Evolutionary conservation across 2,888 invertebrate species (phyloP).

Genomic region (Tenthredo livida): DNA sequence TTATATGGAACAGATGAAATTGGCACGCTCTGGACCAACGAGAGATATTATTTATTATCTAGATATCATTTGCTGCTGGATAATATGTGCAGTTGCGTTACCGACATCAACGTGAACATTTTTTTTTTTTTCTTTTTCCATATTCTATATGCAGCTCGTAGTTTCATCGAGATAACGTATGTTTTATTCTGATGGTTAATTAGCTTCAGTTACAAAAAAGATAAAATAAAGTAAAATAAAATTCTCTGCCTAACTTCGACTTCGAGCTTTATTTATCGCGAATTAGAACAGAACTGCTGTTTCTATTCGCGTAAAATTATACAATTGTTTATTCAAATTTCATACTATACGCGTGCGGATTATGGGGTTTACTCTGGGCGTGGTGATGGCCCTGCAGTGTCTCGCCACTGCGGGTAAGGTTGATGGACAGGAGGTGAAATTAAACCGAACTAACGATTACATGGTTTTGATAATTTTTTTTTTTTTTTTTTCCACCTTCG

Average conservation of each 20-base stretch:
- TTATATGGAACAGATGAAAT: not conserved
- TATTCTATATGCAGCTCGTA: not conserved
- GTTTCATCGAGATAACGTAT: not conserved
- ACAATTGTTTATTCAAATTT: constrained; percentile 12
- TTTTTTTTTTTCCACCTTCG: not conserved
- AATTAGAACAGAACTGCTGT: not conserved
- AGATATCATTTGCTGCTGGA: not conserved
- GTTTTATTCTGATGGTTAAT: not conserved
- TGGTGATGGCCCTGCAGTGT: not conserved
- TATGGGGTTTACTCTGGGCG: not conserved
- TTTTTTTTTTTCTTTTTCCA: too few species aligned
- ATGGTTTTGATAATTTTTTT: not conserved
- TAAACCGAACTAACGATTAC: not conserved
- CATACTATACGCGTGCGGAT: not conserved
- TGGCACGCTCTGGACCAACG: not conserved
- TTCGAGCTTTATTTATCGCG: not conserved
- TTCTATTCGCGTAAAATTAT: not conserved
- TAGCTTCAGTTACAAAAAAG: not conserved
- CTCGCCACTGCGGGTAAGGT: not conserved
- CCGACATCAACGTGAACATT: constrained; percentile 5
- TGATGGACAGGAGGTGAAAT: not conserved
- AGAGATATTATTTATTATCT: constrained; percentile 17
- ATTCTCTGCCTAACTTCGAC: not conserved
- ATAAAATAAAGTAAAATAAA: not conserved
- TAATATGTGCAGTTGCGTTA: not conserved